Conservation (phyloP, 2,113 vertebrate genomes). For the western clawed frog (Xenopus tropicalis) region UCB_Xtro_10.0 CM004450.2:104116501-104117000, state of each 20-base stretch:
- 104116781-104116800: not conserved
- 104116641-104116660: too few relatives aligned
- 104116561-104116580: too few relatives aligned
- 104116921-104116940: constrained; percentile 53
- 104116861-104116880: constrained; percentile 8
- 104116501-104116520: too few relatives aligned
- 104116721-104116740: not conserved
- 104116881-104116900: constrained; percentile 24
- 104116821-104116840: constrained; percentile 2
- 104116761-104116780: not conserved
- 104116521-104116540: too few relatives aligned
- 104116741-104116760: not conserved
- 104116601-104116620: too few relatives aligned
- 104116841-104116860: constrained; percentile 2
- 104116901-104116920: constrained; percentile 38
- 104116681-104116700: not conserved
- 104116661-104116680: too few relatives aligned
- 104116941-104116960: constrained; percentile 74
- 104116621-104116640: too few relatives aligned
- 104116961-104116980: constrained; percentile 75
- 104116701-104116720: not conserved
- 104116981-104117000: constrained; percentile 64
- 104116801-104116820: not conserved
- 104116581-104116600: too few relatives aligned
- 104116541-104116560: too few relatives aligned